Base-by-base conservation (phyloP, 2,113 vertebrate species). In the Phalacrocorax aristotelis region DNA sequence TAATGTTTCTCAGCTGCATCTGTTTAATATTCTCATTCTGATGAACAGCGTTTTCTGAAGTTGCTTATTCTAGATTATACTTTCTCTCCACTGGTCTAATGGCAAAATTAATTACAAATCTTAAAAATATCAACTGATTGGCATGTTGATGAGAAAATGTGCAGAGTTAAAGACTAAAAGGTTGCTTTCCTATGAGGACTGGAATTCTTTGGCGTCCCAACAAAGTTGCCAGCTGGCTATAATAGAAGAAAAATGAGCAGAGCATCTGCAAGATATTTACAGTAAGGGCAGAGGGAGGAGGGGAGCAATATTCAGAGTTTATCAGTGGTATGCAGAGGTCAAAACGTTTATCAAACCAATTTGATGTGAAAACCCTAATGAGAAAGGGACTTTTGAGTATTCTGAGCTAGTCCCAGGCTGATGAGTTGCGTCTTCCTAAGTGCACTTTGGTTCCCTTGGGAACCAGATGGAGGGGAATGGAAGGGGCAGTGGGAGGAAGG, bases 201-300 rank as follows among this genome's bases (percentile, higher is more conserved):
- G 68, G 95, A 96, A 92, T 94, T 95, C 85, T 94, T 83, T 93
- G 92, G 65, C 72, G 0, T 96, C 82, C 95, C 93, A 92, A 90
- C 49, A 90, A 86, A 95, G 52, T 95, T 96, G 95, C 93, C 95
- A 97, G 97, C 95, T 97, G 95, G 92, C 96, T 96, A 75, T 83
- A 95, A 91, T 89, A 88, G 85, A 97, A 87, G 57, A 93, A 95
- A 97, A 95, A 97, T 76, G 91, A 97, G 72, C 78, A 92, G 57
- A 94, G 84, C 90, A 95, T 97, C 97, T 97, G 96, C 96, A 96
- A 96, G 85, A 97, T 90, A 97, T 96, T 97, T 97, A 94, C 92
- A 93, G 93, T 72, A 74, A 83, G 89, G 66, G 74, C 58, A 92
- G 51, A 79, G 42, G 81, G 66, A 91, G 84, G 89, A 86, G 88